Base-by-base conservation (phyloP, 2,888 invertebrate species). In the Caenorhabditis sp. region DNA sequence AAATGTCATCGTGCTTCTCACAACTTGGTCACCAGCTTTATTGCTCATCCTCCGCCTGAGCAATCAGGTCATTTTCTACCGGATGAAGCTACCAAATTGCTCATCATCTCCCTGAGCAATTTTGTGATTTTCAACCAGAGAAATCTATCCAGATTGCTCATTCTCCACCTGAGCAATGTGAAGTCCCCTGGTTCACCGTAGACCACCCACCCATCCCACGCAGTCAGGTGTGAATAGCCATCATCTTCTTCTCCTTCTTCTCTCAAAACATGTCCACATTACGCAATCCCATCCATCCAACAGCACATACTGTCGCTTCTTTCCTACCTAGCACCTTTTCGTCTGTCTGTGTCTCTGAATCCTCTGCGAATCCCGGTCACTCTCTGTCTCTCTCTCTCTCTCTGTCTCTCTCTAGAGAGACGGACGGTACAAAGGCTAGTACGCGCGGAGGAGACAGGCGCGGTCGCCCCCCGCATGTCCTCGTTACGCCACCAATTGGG, bases 401-500 rank as follows among this genome's bases (percentile, higher is more conserved):
- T 19, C 14, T 28, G 59, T 24, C 51, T 22, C 31, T 35, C 31
- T 35, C 8, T 8, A 4, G 31, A 31, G n/a, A 64, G 10, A 49
- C 66, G 51, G 66, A 49, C 49, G 66, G 51, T 66, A 49, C 66
- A 24, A 51, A 51, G 54, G 69, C 54, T 69, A 69, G 54, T 56
- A 69, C 54, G 68, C 69, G 56, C 35, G 51, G 31, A n/a, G n/a
- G n/a, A n/a, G n/a, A 19, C 66, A 66, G 66, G 74, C 72, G 72
- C 59, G 59, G 59, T 22, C 16, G 61, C 38, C 47, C 19, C 16
- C n/a, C 44, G 44, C 16, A 16, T 73, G 73, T 63, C 73, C 73
- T 73, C 61, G 73, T 73, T 73, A 74, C 64, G 74, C 74, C 74
- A 74, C 74, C 74, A 74, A 74, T 74, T 74, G 74, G 64, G 51